These are phyloP conservation scores for Lithodes maja DNA, from an alignment of 2,888 invertebrate species.

Conservation along the genomic window DNA sequence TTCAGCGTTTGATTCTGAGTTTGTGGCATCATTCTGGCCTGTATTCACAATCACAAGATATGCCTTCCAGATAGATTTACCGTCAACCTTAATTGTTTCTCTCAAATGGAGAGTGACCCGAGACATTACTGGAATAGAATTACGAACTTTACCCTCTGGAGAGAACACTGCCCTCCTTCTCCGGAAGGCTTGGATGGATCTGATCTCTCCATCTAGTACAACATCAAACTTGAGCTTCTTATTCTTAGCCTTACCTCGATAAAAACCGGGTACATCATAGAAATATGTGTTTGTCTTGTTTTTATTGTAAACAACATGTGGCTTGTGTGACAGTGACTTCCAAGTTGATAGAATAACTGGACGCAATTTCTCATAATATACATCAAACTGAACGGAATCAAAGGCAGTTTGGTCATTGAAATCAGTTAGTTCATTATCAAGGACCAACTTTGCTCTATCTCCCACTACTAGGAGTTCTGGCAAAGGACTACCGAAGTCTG, in stretches of 20 bases:
- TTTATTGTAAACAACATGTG: neutral
- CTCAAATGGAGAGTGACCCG: neutral
- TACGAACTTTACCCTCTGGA: neutral
- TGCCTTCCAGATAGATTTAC: neutral
- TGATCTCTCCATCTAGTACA: neutral
- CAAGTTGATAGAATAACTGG: neutral
- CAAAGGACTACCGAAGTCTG: neutral
- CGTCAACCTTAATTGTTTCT: neutral
- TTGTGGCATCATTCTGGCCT: neutral
- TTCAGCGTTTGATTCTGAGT: too few relatives aligned
- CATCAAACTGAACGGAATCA: neutral
- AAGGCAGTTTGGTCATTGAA: neutral
- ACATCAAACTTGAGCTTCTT: neutral
- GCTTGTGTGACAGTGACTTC: neutral
- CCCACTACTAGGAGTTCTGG: neutral
- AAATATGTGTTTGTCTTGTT: neutral
- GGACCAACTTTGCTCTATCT: neutral
- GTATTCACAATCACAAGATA: neutral
- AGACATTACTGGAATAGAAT: neutral
- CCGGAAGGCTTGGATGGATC: neutral
- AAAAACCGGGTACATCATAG: slow-evolving; percentile 20
- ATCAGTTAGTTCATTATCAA: neutral
- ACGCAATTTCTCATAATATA: neutral
- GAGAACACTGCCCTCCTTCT: neutral
- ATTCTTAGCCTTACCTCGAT: neutral